These are phyloP conservation scores for Plecturocebus donacophilus DNA, from an alignment of 2,113 vertebrate species.

Conservation along the genomic window DNA sequence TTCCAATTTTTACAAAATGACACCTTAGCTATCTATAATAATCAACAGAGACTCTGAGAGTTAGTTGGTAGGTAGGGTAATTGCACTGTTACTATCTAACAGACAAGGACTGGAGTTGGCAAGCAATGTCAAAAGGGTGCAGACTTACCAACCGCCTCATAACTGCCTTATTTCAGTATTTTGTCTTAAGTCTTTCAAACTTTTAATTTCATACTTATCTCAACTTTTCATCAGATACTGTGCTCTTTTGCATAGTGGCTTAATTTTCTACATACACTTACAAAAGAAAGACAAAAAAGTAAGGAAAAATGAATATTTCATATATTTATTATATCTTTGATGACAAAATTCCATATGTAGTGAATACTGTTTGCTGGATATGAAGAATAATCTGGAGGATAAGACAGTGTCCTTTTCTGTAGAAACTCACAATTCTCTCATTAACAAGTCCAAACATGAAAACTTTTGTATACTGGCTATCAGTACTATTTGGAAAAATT, in stretches of 20 bases:
- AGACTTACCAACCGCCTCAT: not conserved
- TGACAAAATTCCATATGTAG: not conserved
- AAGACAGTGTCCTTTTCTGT: not conserved
- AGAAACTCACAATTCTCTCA: not conserved
- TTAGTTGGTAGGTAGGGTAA: constrained; percentile 14
- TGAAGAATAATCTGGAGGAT: not conserved
- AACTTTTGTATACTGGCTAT: not conserved
- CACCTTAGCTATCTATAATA: constrained; percentile 13
- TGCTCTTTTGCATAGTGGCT: not conserved
- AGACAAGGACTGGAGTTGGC: not conserved
- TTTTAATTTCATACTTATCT: not conserved
- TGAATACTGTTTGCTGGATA: not conserved
- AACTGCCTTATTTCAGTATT: not conserved
- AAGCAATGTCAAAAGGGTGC: not conserved
- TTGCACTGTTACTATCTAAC: not conserved
- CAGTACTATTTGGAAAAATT: not conserved
- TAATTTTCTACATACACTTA: not conserved
- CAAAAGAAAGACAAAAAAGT: not conserved
- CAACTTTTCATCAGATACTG: not conserved
- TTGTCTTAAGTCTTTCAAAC: not conserved
- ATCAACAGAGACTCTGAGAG: not conserved
- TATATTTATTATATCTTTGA: not conserved
- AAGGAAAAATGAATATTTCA: not conserved
- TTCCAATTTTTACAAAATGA: constrained; percentile 51
- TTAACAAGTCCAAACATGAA: not conserved